Evolutionary conservation across 2,113 vertebrate genomes (phyloP).

Genomic region (Pseudorectes ferrugineus): DNA sequence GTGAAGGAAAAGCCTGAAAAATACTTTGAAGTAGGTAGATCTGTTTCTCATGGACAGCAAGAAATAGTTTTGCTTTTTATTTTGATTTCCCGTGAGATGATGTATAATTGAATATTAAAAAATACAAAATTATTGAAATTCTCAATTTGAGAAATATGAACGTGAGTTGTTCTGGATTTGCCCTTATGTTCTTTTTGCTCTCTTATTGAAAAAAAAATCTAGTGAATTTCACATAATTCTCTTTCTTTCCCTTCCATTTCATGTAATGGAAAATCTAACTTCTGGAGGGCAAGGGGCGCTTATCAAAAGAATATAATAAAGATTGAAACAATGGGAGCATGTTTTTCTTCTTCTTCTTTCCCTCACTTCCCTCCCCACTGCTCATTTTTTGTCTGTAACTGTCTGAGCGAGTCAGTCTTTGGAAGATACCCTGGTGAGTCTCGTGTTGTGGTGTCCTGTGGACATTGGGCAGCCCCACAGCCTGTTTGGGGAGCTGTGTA

Average conservation of each 20-base stretch:
- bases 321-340: background rate
- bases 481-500: background rate
- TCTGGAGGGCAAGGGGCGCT: accelerated
- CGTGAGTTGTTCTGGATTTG: background rate
- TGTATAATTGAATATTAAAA: background rate
- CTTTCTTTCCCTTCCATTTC: background rate
- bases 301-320: background rate
- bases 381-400: background rate
- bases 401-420: accelerated
- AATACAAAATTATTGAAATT: background rate
- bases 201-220: background rate
- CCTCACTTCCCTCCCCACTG: background rate
- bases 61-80: background rate
- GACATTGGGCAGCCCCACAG: background rate
- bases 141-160: background rate
- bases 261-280: background rate
- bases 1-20: background rate
- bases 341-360: background rate
- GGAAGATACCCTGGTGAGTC: background rate
- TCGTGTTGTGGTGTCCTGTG: background rate
- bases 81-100: background rate
- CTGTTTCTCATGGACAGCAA: background rate
- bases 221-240: background rate
- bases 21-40: background rate
- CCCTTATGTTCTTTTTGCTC: background rate